Evolutionary conservation across 1,140 invertebrate species (phyloP).

Genomic region (Phymastichus coffea): DNA sequence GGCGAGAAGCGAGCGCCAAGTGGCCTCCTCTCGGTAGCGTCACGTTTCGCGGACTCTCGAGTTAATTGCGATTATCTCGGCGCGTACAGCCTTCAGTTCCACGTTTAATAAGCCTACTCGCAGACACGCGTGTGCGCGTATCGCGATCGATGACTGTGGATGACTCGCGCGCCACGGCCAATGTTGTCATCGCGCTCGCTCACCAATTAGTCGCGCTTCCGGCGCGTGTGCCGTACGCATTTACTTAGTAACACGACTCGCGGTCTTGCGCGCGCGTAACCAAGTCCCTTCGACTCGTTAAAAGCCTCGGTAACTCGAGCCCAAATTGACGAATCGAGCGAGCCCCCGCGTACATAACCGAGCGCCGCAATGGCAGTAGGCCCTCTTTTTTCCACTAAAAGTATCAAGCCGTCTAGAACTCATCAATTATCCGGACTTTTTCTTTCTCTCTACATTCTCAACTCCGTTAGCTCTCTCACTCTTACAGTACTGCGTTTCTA

Average conservation of each 20-base stretch:
- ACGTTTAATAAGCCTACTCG: too few species aligned
- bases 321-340: conserved; percentile 14
- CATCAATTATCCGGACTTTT: conserved; percentile 2
- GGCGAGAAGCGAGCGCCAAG: too few species aligned
- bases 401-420: background rate
- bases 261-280: background rate
- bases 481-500: too few species aligned
- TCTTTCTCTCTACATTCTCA: background rate
- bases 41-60: conserved; percentile 10
- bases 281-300: conserved; percentile 14
- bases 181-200: conserved; percentile 36
- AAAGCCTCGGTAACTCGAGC: conserved; percentile 20
- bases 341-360: background rate
- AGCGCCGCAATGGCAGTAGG: background rate
- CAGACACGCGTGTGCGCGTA: too few species aligned
- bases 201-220: conserved; percentile 36
- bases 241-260: conserved; percentile 22
- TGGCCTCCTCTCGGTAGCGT: too few species aligned
- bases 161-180: conserved; percentile 20
- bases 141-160: background rate
- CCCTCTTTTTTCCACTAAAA: conserved; percentile 12
- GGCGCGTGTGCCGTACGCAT: conserved; percentile 7
- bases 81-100: background rate
- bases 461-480: background rate
- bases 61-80: conserved; percentile 9